These are phyloP conservation scores for Horisme vitalbata DNA, from an alignment of 2,888 invertebrate species.

Conservation along the genomic window DNA sequence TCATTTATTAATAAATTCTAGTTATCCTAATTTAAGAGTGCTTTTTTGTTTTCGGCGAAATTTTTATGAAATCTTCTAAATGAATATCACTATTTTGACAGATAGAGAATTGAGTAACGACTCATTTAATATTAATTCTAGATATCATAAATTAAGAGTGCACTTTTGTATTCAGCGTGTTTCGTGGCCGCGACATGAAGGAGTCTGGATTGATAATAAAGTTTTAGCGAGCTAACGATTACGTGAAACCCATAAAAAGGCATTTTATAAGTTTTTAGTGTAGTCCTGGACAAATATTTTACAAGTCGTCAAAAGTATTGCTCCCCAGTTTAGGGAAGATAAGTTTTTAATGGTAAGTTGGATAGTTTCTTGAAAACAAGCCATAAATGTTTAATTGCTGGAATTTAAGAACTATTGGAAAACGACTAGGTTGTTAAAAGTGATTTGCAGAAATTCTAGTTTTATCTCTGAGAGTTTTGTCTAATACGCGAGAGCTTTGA, in stretches of 20 bases:
- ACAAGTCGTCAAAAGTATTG: conserved; percentile 42
- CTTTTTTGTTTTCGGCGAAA: too few species aligned
- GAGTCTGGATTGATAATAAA: conserved; percentile 64
- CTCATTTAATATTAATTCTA: too few species aligned
- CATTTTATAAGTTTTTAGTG: conserved; percentile 63
- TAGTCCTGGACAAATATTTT: conserved; percentile 51
- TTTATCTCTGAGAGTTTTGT: too few species aligned
- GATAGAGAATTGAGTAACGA: too few species aligned
- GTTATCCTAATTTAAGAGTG: too few species aligned
- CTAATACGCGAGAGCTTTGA: too few species aligned
- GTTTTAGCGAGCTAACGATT: conserved; percentile 71
- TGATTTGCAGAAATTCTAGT: background rate
- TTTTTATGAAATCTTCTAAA: too few species aligned
- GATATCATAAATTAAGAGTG: background rate
- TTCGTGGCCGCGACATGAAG: conserved; percentile 36
- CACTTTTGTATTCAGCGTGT: background rate
- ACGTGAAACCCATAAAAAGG: conserved; percentile 61
- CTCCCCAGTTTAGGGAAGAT: conserved; percentile 1
- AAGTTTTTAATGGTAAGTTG: conserved; percentile 14
- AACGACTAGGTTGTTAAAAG: background rate
- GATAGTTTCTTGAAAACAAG: conserved; percentile 13
- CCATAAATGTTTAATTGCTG: conserved; percentile 4
- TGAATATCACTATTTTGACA: too few species aligned
- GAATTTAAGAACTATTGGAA: background rate
- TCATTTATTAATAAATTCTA: too few species aligned